A percentile compares a stretch with the other conserved stretches of the same genome.
These are phyloP conservation scores for Tichodroma muraria DNA, from an alignment of 2,113 vertebrate species.

Conservation along the genomic window DNA sequence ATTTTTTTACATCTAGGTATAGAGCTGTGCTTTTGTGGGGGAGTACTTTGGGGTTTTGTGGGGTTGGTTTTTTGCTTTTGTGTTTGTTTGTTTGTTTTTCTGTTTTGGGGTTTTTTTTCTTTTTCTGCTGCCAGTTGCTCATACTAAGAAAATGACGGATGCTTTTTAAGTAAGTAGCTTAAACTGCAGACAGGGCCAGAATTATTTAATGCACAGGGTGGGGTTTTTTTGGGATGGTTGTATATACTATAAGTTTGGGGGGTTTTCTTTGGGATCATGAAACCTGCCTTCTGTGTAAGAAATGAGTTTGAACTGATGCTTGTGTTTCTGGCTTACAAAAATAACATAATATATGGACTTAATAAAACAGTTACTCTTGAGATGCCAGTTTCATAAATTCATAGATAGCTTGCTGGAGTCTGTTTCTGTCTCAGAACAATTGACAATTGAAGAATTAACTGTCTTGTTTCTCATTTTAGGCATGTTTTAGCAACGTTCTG, in stretches of 20 bases:
- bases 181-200: not conserved
- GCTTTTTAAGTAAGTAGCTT: not conserved
- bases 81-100: fast-evolving
- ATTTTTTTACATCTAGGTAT: not conserved
- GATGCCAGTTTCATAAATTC: not conserved
- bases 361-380: not conserved
- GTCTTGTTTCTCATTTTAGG: not conserved
- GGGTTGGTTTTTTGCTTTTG: not conserved
- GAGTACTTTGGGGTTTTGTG: not conserved
- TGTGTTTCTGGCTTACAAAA: not conserved
- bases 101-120: fast-evolving
- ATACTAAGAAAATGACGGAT: not conserved
- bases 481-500: not conserved
- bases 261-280: not conserved
- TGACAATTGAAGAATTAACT: too few relatives aligned
- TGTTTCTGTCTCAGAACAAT: too few relatives aligned
- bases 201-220: not conserved
- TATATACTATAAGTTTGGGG: not conserved
- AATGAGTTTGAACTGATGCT: not conserved
- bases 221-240: too few relatives aligned
- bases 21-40: fast-evolving
- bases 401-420: not conserved
- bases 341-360: too few relatives aligned
- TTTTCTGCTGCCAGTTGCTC: not conserved
- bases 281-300: not conserved